Evolutionary conservation across 2,888 invertebrate species (phyloP).

Genomic region (Troglohyphantes excavatus): DNA sequence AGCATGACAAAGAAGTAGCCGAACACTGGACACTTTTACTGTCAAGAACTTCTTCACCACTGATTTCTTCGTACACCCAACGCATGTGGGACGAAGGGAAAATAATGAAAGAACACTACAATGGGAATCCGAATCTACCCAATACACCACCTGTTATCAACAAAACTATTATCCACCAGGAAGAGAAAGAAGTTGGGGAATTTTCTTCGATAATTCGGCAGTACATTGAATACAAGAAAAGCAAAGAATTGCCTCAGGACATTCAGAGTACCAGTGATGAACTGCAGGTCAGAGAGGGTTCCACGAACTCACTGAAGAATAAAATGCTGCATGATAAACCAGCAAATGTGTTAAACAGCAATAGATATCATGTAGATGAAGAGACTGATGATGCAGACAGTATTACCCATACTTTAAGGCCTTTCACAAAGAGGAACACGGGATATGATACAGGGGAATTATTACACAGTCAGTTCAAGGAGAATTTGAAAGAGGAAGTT

Average conservation of each 20-base stretch:
- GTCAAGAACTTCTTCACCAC: conserved; percentile 27
- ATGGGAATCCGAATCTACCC: conserved; percentile 58
- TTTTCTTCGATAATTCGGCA: conserved; percentile 57
- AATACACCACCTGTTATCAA: background rate
- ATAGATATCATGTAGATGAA: conserved; percentile 3
- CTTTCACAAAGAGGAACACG: background rate
- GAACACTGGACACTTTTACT: conserved; percentile 60
- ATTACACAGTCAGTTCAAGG: conserved; percentile 49
- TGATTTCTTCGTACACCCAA: conserved; percentile 39
- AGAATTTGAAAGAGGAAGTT: conserved; percentile 41
- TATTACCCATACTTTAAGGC: background rate
- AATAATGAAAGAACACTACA: conserved; percentile 56
- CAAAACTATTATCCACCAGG: background rate
- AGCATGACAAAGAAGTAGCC: conserved; percentile 68
- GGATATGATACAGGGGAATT: conserved; percentile 15
- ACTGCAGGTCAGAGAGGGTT: background rate
- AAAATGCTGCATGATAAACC: background rate
- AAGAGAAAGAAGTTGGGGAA: conserved; percentile 37
- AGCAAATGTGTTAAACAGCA: background rate
- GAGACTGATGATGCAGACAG: background rate
- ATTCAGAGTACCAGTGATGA: background rate
- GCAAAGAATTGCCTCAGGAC: background rate
- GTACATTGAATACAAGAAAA: conserved; percentile 51
- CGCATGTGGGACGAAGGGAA: conserved; percentile 65
- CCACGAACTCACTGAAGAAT: background rate